A percentile compares a stretch with the other conserved stretches of the same genome.
Evolutionary conservation across 2,113 vertebrate species (phyloP).

Genomic region (Muntiacus muntjak): DNA sequence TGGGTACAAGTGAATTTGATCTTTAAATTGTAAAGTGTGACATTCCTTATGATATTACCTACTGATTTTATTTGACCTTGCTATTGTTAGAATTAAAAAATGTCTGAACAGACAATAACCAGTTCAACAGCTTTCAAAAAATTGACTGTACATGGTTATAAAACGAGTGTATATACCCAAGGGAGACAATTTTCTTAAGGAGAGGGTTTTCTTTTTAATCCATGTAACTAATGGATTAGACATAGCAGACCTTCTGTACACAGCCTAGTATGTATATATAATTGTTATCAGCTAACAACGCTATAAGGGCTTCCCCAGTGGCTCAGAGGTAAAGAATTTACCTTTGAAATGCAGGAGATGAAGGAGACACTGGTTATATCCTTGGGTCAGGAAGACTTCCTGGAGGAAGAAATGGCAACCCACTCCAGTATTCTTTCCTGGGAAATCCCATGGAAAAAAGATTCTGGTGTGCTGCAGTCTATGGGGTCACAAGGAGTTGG

Average conservation of each 20-base stretch:
- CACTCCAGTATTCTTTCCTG: not conserved
- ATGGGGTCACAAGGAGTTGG: not conserved
- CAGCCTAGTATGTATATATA: not conserved
- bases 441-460: not conserved
- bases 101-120: not conserved
- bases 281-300: not conserved
- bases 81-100: conserved; percentile 40
- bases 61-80: conserved; percentile 56
- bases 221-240: not conserved
- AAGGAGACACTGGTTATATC: not conserved
- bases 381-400: not conserved
- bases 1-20: conserved; percentile 42
- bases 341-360: not conserved
- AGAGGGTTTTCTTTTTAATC: not conserved
- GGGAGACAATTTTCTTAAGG: not conserved
- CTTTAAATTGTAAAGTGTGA: conserved; percentile 26
- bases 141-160: not conserved
- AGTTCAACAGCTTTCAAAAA: conserved; percentile 38
- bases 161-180: not conserved
- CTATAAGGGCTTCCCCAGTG: not conserved
- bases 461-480: not conserved
- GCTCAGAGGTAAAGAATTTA: not conserved
- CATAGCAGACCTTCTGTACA: not conserved
- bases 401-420: not conserved
- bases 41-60: conserved; percentile 11